Evolutionary conservation across 2,888 invertebrate genomes (phyloP).

Genomic region (Cheilosia variabilis): DNA sequence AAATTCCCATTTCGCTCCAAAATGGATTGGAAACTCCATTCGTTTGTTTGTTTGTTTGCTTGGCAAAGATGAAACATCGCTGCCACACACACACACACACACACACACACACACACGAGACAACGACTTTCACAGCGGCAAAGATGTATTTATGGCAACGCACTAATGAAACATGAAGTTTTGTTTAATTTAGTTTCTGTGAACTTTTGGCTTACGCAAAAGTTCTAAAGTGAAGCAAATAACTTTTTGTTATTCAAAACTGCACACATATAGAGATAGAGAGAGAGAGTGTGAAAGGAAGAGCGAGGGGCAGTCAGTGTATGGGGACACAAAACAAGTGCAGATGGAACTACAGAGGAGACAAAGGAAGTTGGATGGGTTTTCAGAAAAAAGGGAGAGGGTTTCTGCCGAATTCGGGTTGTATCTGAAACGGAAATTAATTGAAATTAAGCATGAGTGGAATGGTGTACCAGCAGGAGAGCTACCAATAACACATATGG

Average conservation of each 20-base stretch:
- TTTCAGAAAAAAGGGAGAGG: neutral
- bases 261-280: neutral
- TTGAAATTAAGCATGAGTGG: neutral
- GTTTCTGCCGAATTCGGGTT: neutral
- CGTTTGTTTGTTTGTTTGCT: constrained; percentile 37
- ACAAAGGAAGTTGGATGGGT: neutral
- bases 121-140: constrained; percentile 23
- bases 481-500: no score
- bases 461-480: neutral
- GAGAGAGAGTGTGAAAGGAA: neutral
- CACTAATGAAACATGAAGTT: constrained; percentile 49
- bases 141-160: constrained; percentile 43
- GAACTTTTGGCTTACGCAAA: constrained; percentile 23
- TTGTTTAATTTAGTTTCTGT: constrained; percentile 52
- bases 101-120: neutral
- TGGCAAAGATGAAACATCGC: constrained; percentile 26
- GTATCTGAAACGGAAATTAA: neutral
- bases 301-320: neutral
- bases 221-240: constrained; percentile 30
- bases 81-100: neutral
- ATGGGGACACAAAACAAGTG: constrained; percentile 1
- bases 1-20: constrained; percentile 16
- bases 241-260: constrained; percentile 19
- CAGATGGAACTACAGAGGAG: neutral
- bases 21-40: constrained; percentile 40